Conservation (phyloP, 2,797 vertebrate species). For the Anabacerthia variegaticeps region DNA sequence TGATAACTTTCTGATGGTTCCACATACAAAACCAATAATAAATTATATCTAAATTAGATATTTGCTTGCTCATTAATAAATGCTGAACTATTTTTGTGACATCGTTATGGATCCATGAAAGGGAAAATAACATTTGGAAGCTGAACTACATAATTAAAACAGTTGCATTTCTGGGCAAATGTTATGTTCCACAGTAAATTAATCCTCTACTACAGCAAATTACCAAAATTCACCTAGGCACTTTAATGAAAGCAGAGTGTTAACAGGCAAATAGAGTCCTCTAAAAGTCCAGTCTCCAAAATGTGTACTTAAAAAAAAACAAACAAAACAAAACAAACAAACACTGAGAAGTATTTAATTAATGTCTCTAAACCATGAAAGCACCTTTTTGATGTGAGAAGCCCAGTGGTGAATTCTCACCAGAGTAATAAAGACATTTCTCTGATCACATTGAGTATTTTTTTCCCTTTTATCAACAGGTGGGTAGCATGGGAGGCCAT, state of each 20-base stretch:
- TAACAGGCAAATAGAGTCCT: background rate
- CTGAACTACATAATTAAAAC: background rate
- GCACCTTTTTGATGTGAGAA: background rate
- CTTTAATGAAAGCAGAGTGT: background rate
- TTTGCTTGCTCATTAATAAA: background rate
- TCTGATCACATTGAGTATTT: rapidly evolving
- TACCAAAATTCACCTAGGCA: background rate
- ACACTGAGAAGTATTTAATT: background rate
- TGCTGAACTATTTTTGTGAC: background rate
- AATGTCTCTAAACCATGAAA: background rate
- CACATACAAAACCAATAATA: background rate
- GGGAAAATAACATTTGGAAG: background rate
- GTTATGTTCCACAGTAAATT: background rate
- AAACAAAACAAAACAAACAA: background rate
- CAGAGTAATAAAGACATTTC: background rate
- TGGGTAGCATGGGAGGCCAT: background rate
- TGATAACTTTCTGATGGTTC: background rate
- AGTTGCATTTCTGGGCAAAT: background rate
- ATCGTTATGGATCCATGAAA: background rate
- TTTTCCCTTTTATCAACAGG: background rate
- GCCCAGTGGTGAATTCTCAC: background rate
- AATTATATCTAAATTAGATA: background rate
- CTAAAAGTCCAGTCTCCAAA: background rate
- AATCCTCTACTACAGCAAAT: background rate
- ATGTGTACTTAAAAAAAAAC: background rate